Percentiles rank a stretch among this genome's conserved stretches.
Conservation (phyloP, 2,797 vertebrate genomes). For the Sylvilagus floridanus region DNA sequence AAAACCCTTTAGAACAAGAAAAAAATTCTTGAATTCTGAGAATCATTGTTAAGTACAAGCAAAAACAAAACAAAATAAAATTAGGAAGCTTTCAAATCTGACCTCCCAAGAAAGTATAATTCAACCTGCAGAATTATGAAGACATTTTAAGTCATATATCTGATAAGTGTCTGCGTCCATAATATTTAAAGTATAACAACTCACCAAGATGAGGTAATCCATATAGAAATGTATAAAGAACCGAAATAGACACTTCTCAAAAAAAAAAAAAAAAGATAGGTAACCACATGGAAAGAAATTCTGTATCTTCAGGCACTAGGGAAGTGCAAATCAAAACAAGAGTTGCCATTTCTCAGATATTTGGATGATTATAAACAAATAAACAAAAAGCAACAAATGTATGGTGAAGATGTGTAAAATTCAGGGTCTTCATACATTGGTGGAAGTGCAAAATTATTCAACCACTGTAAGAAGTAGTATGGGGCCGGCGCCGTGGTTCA, state of each 20-base stretch:
- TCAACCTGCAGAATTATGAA: no score
- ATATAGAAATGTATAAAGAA: not conserved
- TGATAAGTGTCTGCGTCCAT: not conserved
- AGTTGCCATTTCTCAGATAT: not conserved
- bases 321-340: not conserved
- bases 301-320: not conserved
- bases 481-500: no score
- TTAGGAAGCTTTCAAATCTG: no score
- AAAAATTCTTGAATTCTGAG: no score
- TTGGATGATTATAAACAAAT: not conserved
- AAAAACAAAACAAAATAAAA: no score
- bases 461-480: no score
- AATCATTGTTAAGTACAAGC: no score
- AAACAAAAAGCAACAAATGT: not conserved
- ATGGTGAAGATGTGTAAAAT: not conserved
- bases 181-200: not conserved
- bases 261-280: no score
- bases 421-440: not conserved
- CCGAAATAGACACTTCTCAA: not conserved
- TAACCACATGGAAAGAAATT: not conserved
- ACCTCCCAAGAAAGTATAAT: no score
- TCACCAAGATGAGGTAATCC: not conserved
- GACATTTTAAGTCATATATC: not conserved
- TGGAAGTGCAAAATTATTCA: not conserved
- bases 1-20: no score